phyloP scores from a whole-genome alignment of 2,797 vertebrate genomes.

The Acanthis flammea region DNA sequence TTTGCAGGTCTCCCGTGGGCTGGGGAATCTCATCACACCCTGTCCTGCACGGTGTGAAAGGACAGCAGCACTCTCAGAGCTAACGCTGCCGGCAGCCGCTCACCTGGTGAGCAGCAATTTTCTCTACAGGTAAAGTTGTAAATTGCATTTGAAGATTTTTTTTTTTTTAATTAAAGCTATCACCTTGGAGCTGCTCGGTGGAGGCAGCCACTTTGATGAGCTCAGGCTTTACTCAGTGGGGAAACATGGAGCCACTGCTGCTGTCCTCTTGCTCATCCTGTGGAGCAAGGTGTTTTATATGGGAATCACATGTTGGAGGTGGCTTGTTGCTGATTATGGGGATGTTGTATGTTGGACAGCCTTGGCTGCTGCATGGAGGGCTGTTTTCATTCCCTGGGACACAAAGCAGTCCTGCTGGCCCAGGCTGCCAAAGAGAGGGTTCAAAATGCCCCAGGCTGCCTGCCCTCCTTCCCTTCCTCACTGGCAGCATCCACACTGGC shows the following conservation, averaged over 20 bases:
- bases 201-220: background rate
- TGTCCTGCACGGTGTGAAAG: background rate
- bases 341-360: fast-evolving
- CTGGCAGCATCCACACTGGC: background rate
- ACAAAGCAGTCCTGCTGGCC: fast-evolving
- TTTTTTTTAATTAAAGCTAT: conserved; percentile 48
- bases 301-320: background rate
- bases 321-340: fast-evolving
- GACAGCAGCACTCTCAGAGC: background rate
- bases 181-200: background rate
- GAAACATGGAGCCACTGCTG: background rate
- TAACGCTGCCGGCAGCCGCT: background rate
- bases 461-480: background rate
- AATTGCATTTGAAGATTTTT: conserved; percentile 39
- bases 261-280: background rate
- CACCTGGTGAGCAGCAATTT: conserved; percentile 46
- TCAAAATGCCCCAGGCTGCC: background rate
- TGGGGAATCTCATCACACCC: conserved; percentile 54
- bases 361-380: background rate
- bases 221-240: background rate
- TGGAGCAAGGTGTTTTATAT: background rate
- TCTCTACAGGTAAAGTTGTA: conserved; percentile 54
- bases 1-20: conserved; percentile 47
- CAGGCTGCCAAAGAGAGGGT: background rate
- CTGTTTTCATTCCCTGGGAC: background rate